A percentile compares a stretch with the other conserved stretches of the same genome.
phyloP scores from a whole-genome alignment of 2,888 invertebrate genomes.

The Drosophila atripex region DNA sequence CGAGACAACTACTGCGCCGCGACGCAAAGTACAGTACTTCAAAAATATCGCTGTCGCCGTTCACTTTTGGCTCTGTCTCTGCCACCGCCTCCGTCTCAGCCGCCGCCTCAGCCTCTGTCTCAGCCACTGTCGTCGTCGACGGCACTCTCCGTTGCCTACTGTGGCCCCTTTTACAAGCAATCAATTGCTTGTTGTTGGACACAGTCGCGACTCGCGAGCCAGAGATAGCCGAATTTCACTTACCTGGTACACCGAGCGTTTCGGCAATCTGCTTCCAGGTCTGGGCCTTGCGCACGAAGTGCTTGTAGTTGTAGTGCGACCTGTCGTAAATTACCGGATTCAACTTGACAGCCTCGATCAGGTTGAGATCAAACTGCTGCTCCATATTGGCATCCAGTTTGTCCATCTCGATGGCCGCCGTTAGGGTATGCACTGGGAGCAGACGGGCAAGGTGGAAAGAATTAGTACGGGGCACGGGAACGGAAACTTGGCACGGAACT shows the following conservation, averaged over 20 bases:
- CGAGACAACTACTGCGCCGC: conserved; percentile 77
- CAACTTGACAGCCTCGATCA: conserved; percentile 81
- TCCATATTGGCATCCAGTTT: conserved; percentile 82
- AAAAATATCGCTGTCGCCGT: conserved; percentile 61
- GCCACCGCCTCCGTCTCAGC: conserved; percentile 20
- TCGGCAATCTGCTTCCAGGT: conserved; percentile 82
- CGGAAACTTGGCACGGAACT: conserved; percentile 1
- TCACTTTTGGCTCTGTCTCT: conserved; percentile 4
- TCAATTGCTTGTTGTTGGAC: conserved; percentile 44
- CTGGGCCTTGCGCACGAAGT: conserved; percentile 81
- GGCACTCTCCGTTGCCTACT: conserved; percentile 5
- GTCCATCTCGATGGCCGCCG: conserved; percentile 77
- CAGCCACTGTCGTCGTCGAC: conserved; percentile 24
- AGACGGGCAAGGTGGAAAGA: conserved; percentile 28
- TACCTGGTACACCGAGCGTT: conserved; percentile 81
- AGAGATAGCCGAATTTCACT: conserved; percentile 60
- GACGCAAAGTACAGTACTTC: conserved; percentile 79
- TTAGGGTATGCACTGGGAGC: conserved; percentile 71
- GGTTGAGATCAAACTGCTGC: conserved; percentile 81
- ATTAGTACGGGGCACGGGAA: conserved; percentile 25
- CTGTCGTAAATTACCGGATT: conserved; percentile 82
- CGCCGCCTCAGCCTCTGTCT: conserved; percentile 31
- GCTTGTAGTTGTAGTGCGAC: conserved; percentile 81
- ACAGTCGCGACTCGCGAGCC: conserved; percentile 25
- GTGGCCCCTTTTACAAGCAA: conserved; percentile 33